Conservation (phyloP, 2,113 vertebrate genomes). For the Cochlearius cochlearius region DNA sequence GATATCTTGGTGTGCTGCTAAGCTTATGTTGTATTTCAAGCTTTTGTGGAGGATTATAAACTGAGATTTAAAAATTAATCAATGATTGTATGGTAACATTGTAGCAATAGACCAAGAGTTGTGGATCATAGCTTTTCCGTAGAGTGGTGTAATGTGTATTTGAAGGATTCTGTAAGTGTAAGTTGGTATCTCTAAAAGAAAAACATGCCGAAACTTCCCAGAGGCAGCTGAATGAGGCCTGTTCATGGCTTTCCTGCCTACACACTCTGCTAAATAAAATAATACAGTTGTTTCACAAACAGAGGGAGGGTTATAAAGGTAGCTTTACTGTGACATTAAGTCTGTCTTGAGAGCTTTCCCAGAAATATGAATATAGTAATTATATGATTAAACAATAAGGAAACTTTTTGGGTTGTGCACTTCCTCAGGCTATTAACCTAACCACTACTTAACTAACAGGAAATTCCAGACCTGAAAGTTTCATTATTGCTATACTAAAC, state of each 20-base stretch:
- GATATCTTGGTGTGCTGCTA: neutral
- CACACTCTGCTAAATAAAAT: neutral
- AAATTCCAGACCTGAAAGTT: slow-evolving; percentile 47
- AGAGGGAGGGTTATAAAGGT: neutral
- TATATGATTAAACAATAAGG: slow-evolving; percentile 45
- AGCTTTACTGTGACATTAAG: slow-evolving; percentile 23
- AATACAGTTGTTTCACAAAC: neutral
- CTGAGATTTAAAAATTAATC: neutral
- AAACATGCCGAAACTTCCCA: neutral
- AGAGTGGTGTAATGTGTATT: neutral
- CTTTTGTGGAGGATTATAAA: neutral
- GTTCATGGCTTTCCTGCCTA: neutral
- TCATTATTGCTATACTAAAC: slow-evolving; percentile 43
- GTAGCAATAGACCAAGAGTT: neutral
- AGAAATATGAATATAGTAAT: slow-evolving; percentile 37
- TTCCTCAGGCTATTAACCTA: slow-evolving; percentile 51
- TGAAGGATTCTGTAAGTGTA: neutral
- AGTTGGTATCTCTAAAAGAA: neutral
- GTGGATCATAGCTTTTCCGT: neutral
- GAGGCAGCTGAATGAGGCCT: neutral
- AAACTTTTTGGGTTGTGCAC: slow-evolving; percentile 26
- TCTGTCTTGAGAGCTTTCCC: slow-evolving; percentile 30
- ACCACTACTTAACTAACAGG: slow-evolving; percentile 54
- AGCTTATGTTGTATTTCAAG: neutral
- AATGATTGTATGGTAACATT: neutral